Evolutionary conservation across 1,140 invertebrate species (phyloP).

Genomic region (Episyrphus balteatus): DNA sequence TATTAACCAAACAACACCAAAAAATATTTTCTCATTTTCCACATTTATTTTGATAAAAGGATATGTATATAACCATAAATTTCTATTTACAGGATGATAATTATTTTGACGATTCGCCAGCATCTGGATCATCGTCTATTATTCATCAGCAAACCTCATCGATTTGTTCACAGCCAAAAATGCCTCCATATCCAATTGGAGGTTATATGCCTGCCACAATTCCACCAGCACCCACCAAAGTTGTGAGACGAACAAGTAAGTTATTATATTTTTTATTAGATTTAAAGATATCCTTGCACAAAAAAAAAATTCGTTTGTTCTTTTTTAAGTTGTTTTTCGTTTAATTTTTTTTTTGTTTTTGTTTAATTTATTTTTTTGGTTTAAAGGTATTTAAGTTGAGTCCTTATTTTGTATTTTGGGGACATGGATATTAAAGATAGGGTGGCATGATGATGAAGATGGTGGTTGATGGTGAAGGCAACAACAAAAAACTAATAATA

Average conservation of each 20-base stretch:
- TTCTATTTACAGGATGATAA: conserved; percentile 27
- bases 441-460: too few species aligned
- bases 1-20: too few species aligned
- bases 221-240: not conserved
- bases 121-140: conserved; percentile 16
- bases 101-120: conserved; percentile 28
- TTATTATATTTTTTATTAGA: conserved; percentile 9
- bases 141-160: conserved; percentile 2
- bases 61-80: too few species aligned
- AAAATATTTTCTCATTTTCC: too few species aligned
- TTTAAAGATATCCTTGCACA: not conserved
- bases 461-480: too few species aligned
- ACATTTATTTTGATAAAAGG: too few species aligned
- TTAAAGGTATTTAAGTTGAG: conserved; percentile 26
- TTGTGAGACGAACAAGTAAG: conserved; percentile 32
- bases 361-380: conserved; percentile 6
- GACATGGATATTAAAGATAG: too few species aligned
- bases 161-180: conserved; percentile 32
- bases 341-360: conserved; percentile 3
- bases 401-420: too few species aligned
- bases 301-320: not conserved
- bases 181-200: conserved; percentile 33
- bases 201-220: conserved; percentile 18
- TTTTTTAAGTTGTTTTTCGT: conserved; percentile 4
- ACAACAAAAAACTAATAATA: too few species aligned